A percentile compares a stretch with the other conserved stretches of the same genome.
phyloP scores from a whole-genome alignment of 2,888 invertebrate genomes.

The Metalampra italica region DNA sequence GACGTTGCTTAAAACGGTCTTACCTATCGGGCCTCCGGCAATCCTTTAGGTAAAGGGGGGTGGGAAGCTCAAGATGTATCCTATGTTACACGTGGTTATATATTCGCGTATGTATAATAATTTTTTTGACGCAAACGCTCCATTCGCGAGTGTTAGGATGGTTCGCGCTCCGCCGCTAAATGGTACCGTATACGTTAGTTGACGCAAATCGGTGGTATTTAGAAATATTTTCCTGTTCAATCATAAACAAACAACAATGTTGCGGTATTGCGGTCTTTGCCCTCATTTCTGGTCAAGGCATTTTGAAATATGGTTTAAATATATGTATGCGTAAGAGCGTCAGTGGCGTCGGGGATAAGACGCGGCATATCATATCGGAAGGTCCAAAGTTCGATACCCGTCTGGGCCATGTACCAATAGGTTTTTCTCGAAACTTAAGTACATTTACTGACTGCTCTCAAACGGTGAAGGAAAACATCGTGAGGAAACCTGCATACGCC shows the following conservation, averaged over 20 bases:
- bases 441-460: no score
- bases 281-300: background rate
- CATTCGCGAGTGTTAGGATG: constrained; percentile 39
- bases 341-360: no score
- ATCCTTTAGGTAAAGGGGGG: no score
- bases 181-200: constrained; percentile 43
- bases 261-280: constrained; percentile 1
- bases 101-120: constrained; percentile 37
- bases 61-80: no score
- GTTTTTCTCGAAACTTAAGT: no score
- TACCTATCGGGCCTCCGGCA: no score
- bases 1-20: no score
- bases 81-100: constrained; percentile 17
- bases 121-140: constrained; percentile 46
- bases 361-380: no score
- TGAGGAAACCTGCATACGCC: no score
- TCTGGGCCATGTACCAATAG: no score
- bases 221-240: constrained; percentile 24
- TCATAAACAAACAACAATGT: constrained; percentile 8
- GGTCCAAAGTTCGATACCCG: no score
- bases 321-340: background rate
- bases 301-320: background rate
- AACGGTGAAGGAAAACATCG: no score
- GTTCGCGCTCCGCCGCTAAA: constrained; percentile 55
- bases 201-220: constrained; percentile 49